Base-by-base conservation (phyloP, 2,113 vertebrate species). In the Lethenteron reissneri region DNA sequence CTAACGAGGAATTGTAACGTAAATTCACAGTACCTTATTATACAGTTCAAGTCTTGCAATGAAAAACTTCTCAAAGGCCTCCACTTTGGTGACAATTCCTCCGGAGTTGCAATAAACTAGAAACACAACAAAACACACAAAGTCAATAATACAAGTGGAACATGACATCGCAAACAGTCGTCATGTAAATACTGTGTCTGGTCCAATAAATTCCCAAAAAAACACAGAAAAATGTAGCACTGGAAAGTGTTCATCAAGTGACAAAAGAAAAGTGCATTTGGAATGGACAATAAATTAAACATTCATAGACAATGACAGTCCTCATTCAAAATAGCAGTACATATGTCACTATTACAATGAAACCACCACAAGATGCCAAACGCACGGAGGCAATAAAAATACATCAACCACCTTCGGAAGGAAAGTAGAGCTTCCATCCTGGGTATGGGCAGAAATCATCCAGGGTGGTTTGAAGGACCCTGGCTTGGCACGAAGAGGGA, bases 361-460 rank as follows among this genome's bases (percentile, higher is more conserved):
- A 71, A 15, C 9, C 19, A 64, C 57, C 56, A 11, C 12, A 15
- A 71, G 56, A 58, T 11, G 14, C 56, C 13, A 41, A 56, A 3
- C 12, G n/a, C 25, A n/a, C 56, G 25, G 58, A 12, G 62, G 13
- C 62, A 56, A 68, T 25, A 13, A 25, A 11, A 41, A 58, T 14
- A 70, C 60, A 19, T 58, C 21, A 10, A 69, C 70, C 79, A 95
- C 94, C 88, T 84, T 97, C 91, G 75, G 85, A 86, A 41, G 41
- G 41, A 77, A 99, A 95, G 79, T 99, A 99, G 73, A 90, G 85
- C 9, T 81, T 79, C 94, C 94, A 99, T 72, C 92, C 94, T 78
- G 86, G 92, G 78, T 95, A 97, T 0, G 86, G 88, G 80, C 84
- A 84, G 72, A 79, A 76, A 0, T 78, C 76, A 72, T 91, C 84